Evolutionary conservation across 2,888 invertebrate genomes (phyloP).

Genomic region (Xestia rhomboidea): DNA sequence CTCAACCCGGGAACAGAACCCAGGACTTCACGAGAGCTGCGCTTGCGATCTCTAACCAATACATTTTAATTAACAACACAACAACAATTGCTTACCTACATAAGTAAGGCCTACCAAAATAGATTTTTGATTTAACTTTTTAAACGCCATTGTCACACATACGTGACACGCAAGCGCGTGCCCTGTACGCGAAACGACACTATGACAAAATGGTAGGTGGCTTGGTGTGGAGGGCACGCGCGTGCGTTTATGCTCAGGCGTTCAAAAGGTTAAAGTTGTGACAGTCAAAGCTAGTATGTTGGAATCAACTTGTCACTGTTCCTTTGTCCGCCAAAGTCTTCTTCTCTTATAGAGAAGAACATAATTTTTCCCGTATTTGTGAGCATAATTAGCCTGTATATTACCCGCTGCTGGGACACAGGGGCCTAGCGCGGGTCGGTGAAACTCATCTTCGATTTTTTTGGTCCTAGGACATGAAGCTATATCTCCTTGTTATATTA

Average conservation of each 20-base stretch:
- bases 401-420: neutral
- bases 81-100: constrained; percentile 67
- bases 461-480: neutral
- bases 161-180: too few species aligned
- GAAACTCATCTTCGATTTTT: neutral
- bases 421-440: neutral
- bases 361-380: neutral
- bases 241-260: too few species aligned
- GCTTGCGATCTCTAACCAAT: constrained; percentile 33
- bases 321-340: neutral
- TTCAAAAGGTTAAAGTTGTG: neutral
- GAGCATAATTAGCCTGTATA: neutral
- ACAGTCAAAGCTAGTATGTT: constrained; percentile 9
- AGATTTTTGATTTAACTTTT: constrained; percentile 44
- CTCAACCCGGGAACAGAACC: neutral
- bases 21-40: constrained; percentile 30
- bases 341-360: neutral
- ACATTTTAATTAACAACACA: constrained; percentile 46
- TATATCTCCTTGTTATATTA: neutral
- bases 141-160: too few species aligned
- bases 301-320: neutral
- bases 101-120: constrained; percentile 70
- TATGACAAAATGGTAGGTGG: too few species aligned
- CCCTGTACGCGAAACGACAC: neutral
- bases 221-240: too few species aligned